phyloP scores from a whole-genome alignment of 1,140 invertebrate species.

The Atopsyche davidsoni region DNA sequence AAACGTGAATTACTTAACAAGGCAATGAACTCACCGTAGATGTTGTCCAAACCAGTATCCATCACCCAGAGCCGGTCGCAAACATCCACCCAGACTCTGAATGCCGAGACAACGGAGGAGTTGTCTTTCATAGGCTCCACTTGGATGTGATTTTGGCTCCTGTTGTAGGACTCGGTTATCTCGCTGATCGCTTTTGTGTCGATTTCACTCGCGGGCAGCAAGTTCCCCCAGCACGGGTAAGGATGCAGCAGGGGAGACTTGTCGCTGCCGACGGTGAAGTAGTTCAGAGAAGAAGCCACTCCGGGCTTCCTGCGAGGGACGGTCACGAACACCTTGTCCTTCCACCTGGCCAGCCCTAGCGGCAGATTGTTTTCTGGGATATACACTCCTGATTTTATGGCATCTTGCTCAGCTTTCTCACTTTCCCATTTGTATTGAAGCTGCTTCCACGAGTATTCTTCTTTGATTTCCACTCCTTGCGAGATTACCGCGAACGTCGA shows the following conservation, averaged over 20 bases:
- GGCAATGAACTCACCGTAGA: conserved; percentile 54
- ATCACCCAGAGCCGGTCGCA: conserved; percentile 71
- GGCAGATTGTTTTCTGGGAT: conserved; percentile 65
- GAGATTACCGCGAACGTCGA: too few relatives aligned
- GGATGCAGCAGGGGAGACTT: conserved; percentile 57
- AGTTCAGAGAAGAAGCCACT: conserved; percentile 63
- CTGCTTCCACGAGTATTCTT: conserved; percentile 59
- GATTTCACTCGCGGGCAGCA: too few relatives aligned
- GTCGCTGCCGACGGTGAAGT: conserved; percentile 49
- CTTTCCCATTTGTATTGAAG: conserved; percentile 63
- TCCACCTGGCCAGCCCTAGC: conserved; percentile 66
- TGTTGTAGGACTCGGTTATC: too few relatives aligned
- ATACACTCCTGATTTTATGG: conserved; percentile 57
- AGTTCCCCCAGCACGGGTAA: conserved; percentile 64
- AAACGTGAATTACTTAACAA: too few relatives aligned
- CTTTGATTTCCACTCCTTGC: too few relatives aligned
- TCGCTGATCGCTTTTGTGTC: too few relatives aligned
- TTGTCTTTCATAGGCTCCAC: conserved; percentile 53
- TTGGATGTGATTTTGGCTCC: too few relatives aligned
- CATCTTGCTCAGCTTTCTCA: conserved; percentile 47
- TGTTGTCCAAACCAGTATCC: conserved; percentile 66
- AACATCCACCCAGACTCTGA: conserved; percentile 57
- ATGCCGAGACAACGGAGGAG: conserved; percentile 57
- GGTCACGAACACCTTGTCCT: conserved; percentile 71
- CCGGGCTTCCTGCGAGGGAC: conserved; percentile 72